Base-by-base conservation (phyloP, 2,888 invertebrate species). In the Lathronympha strigana region DNA sequence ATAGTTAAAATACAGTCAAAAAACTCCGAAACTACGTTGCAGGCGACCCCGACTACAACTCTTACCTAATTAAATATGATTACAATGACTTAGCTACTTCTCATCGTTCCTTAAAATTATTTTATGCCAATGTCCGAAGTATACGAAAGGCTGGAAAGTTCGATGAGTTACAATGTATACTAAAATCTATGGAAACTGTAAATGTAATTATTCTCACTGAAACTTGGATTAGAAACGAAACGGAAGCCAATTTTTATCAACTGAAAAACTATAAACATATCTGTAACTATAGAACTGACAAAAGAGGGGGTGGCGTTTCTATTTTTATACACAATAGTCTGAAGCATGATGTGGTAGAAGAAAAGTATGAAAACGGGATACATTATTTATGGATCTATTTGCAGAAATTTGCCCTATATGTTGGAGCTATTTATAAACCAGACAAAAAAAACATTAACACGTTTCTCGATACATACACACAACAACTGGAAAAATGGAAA, bases 211-310 rank as follows among this genome's bases (percentile, higher is more conserved):
- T 50, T 49, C 15, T 25, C 15, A 58, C 58, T 6, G 47, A 58
- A 33, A 58, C 58, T 5, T 58, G 58, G 58, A 58, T 58, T 9
- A 31, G n/a, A n/a, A 47, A 33, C 19, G 58, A 58, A 21, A 13
- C 31, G n/a, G 47, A 58, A 19, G 58, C 58, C 1, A 47, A 49
- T 9, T 36, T 8, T 5, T 49, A n/a, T 19, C 13, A 19, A 8
- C 33, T 58, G 33, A 45, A 15, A 19, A 58, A 58, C 6, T 58
- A 58, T 36, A 47, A 17, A 2, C 58, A 58, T 47, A 9, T 47
- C 6, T 58, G 47, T 5, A 58, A 58, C 33, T 47, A 33, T 8
- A 45, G 58, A 13, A 47, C 33, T 2, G 58, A 58, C 13, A 58
- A 31, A 6, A 33, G 9, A 11, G 58, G 58, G 3, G 51, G 31